Evolutionary conservation across 2,113 vertebrate genomes (phyloP).

Genomic region (Mellivora capensis): DNA sequence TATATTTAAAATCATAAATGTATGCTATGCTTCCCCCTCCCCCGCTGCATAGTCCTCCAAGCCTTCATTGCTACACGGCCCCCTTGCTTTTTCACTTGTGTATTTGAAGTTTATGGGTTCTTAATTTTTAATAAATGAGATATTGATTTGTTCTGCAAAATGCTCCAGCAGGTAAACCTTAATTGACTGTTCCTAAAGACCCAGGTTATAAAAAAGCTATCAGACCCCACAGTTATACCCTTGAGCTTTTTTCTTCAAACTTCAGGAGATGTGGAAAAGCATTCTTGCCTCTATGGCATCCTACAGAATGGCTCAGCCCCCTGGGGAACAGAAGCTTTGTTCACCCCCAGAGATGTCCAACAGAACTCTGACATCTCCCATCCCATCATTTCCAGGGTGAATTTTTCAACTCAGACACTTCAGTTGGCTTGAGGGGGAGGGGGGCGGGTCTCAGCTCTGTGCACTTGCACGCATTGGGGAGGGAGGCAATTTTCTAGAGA

Average conservation of each 20-base stretch:
- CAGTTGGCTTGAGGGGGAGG: conserved; percentile 34
- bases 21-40: background rate
- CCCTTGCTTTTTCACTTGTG: background rate
- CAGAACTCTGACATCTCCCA: conserved; percentile 23
- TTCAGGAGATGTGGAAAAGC: conserved; percentile 65
- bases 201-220: background rate
- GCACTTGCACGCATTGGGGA: conserved; percentile 22
- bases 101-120: conserved; percentile 37
- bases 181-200: conserved; percentile 53
- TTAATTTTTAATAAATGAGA: conserved; percentile 70
- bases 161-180: conserved; percentile 52
- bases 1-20: conserved; percentile 20
- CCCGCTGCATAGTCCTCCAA: background rate
- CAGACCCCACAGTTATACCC: conserved; percentile 55
- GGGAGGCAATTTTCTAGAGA: background rate
- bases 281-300: conserved; percentile 48
- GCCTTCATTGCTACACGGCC: background rate
- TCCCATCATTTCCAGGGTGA: conserved; percentile 47
- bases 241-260: background rate
- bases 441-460: background rate
- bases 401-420: conserved; percentile 59
- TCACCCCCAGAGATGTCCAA: conserved; percentile 16
- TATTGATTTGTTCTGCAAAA: conserved; percentile 60
- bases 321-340: conserved; percentile 41
- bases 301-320: background rate